Conservation (phyloP, 2,113 vertebrate genomes). For the Paramormyrops kingsleyae region DNA sequence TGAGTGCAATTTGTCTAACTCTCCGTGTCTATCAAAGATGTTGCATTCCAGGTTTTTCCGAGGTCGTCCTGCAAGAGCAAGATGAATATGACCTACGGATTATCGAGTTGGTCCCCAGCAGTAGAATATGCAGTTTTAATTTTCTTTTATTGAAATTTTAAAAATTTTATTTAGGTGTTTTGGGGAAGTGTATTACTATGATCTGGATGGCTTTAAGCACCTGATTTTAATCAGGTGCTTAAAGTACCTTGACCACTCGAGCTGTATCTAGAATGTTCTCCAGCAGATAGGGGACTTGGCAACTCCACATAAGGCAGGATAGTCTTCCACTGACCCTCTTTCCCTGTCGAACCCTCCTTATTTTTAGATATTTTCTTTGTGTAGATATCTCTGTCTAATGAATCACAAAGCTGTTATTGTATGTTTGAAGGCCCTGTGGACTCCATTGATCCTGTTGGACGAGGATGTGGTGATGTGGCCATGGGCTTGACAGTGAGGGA, state of each 20-base stretch:
- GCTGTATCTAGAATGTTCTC: not conserved
- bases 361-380: conserved; percentile 8
- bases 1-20: not conserved
- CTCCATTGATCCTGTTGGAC: not conserved
- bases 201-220: not conserved
- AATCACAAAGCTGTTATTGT: not conserved
- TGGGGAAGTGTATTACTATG: not conserved
- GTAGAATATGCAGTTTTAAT: not conserved
- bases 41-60: not conserved
- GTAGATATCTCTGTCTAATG: not conserved
- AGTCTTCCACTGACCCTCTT: conserved; percentile 10
- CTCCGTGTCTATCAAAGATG: not conserved
- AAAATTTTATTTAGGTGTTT: not conserved
- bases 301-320: conserved; percentile 36
- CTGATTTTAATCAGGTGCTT: not conserved
- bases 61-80: not conserved
- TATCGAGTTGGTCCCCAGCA: not conserved
- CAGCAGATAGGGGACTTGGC: conserved; percentile 30
- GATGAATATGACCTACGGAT: not conserved
- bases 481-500: not conserved
- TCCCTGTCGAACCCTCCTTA: conserved; percentile 1
- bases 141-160: not conserved
- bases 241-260: not conserved
- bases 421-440: not conserved
- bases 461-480: not conserved